Percentiles rank a stretch among this genome's conserved stretches.
Evolutionary conservation across 2,113 vertebrate genomes (phyloP).

Genomic region (Calyptommatus sinebrachiatus): DNA sequence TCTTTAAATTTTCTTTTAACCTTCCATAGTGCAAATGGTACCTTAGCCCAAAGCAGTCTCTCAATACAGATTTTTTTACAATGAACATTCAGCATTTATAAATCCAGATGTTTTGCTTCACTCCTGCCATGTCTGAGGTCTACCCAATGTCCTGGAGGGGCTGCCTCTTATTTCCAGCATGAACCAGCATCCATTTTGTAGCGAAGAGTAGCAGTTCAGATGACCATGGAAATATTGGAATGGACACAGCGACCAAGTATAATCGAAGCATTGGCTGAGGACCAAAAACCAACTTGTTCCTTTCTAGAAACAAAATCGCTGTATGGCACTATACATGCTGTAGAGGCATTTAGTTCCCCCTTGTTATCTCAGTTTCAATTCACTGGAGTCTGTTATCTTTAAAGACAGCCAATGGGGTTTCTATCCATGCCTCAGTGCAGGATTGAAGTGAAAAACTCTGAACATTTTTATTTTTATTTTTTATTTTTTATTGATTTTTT

Average conservation of each 20-base stretch:
- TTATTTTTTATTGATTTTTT: constrained; percentile 4
- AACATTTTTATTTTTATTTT: constrained; percentile 24
- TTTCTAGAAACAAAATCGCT: constrained; percentile 9
- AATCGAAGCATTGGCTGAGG: not conserved
- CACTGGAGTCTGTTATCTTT: not conserved
- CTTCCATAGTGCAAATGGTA: constrained; percentile 86
- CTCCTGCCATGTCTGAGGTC: constrained; percentile 12
- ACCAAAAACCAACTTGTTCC: not conserved
- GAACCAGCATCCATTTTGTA: not conserved
- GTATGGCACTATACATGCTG: not conserved
- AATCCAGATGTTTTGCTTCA: constrained; percentile 9
- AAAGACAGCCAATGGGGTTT: not conserved
- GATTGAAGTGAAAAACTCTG: constrained; percentile 28
- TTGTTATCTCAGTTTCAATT: not conserved
- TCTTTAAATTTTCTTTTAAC: constrained; percentile 58
- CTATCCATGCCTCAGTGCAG: not conserved
- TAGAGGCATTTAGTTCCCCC: not conserved
- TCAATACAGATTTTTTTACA: constrained; percentile 12
- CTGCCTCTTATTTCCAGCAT: not conserved
- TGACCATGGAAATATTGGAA: not conserved
- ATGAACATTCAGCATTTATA: constrained; percentile 13
- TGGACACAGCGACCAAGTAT: not conserved
- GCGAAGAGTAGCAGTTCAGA: constrained; percentile 14
- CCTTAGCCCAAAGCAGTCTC: constrained; percentile 69
- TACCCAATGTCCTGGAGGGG: not conserved